Conservation (phyloP, 2,113 vertebrate genomes). For the Microcebus griseorufus region DNA sequence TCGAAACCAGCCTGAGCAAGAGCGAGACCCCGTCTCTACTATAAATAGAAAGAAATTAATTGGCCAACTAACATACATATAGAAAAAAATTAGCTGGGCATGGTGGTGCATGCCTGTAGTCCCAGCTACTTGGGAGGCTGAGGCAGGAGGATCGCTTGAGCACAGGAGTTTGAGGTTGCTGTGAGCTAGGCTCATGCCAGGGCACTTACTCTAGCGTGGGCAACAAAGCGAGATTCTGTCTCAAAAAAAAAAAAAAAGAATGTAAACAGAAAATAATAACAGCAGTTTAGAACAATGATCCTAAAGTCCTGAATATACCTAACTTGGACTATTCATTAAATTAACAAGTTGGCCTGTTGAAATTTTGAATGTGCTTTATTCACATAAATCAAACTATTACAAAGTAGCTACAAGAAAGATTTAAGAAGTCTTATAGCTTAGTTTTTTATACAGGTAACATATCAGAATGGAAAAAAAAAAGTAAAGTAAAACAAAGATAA, state of each 20-base stretch:
- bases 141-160: too few species aligned
- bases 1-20: too few species aligned
- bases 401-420: not conserved
- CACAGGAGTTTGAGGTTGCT: too few species aligned
- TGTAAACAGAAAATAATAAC: not conserved
- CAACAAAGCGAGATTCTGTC: too few species aligned
- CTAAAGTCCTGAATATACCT: not conserved
- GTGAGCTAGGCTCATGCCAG: too few species aligned
- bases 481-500: constrained; percentile 27
- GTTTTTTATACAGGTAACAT: not conserved
- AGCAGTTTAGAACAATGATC: not conserved
- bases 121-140: too few species aligned
- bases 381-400: constrained; percentile 4
- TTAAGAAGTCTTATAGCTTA: not conserved
- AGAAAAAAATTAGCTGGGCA: too few species aligned
- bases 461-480: not conserved
- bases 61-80: too few species aligned
- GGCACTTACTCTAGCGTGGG: too few species aligned
- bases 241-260: not conserved
- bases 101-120: too few species aligned
- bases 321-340: constrained; percentile 27
- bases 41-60: too few species aligned
- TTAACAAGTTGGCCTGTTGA: not conserved
- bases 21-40: too few species aligned
- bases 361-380: constrained; percentile 23